Evolutionary conservation across 2,797 vertebrate genomes (phyloP).

Genomic region (Enteromius radiatus): DNA sequence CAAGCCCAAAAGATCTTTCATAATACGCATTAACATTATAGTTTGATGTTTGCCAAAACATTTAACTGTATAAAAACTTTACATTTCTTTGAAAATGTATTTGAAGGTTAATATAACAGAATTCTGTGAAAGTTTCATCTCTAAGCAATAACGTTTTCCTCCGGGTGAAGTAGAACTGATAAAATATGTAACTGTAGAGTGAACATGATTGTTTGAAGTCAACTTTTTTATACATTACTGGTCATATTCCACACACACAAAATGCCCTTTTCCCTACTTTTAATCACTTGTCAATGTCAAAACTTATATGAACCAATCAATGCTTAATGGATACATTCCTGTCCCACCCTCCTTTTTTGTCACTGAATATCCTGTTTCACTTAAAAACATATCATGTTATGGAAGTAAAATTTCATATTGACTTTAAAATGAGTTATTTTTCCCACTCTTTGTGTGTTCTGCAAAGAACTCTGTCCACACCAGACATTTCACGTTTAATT

Average conservation of each 20-base stretch:
- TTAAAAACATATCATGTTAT: neutral
- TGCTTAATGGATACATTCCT: neutral
- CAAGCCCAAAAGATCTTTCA: neutral
- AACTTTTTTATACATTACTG: neutral
- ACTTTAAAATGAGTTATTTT: neutral
- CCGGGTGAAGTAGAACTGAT: neutral
- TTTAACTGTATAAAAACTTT: neutral
- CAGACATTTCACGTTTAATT: constrained; percentile 82
- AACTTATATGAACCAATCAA: neutral
- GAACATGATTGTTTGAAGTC: neutral
- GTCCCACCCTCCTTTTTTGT: neutral
- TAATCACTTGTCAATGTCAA: neutral
- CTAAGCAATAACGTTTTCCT: neutral
- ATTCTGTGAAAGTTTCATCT: neutral
- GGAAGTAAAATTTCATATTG: neutral
- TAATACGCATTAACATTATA: neutral
- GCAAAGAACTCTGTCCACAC: constrained; percentile 58
- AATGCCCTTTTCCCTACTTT: neutral
- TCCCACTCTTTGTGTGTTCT: neutral
- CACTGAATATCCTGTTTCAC: neutral
- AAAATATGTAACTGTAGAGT: neutral
- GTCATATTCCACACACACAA: neutral
- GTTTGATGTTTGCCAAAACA: neutral
- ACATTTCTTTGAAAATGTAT: neutral
- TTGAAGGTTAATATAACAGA: neutral